These are phyloP conservation scores for Gallinago paraguaiae DNA, from an alignment of 2,113 vertebrate species.

Conservation along the genomic window DNA sequence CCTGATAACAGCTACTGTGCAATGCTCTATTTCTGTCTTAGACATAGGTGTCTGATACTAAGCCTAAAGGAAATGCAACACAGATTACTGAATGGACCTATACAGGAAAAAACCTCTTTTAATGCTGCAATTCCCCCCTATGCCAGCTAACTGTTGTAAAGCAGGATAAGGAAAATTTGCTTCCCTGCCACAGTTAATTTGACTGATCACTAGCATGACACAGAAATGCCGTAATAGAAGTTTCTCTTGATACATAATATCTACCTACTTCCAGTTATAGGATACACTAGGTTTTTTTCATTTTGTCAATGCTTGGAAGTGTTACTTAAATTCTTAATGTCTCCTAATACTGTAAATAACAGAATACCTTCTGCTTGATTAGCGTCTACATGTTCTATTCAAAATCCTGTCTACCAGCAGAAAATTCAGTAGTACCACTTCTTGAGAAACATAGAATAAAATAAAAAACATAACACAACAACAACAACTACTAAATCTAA, in stretches of 20 bases:
- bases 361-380: not conserved
- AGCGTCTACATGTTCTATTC: rapidly evolving
- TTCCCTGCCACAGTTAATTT: not conserved
- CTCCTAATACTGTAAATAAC: not conserved
- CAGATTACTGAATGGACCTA: not conserved
- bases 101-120: not conserved
- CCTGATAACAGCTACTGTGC: not conserved
- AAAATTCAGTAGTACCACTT: not conserved
- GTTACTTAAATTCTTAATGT: not conserved
- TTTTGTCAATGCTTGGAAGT: not conserved
- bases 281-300: not conserved
- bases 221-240: not conserved
- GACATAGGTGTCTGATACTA: not conserved
- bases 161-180: not conserved
- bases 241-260: not conserved
- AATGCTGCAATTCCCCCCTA: not conserved
- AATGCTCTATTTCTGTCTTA: not conserved
- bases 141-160: not conserved
- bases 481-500: not conserved
- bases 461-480: not conserved
- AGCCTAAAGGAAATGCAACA: not conserved
- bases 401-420: not conserved
- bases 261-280: not conserved
- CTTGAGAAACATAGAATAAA: not conserved
- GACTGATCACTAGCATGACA: not conserved